These are phyloP conservation scores for Matsumurasca onukii DNA, from an alignment of 1,140 invertebrate species.

Conservation along the genomic window DNA sequence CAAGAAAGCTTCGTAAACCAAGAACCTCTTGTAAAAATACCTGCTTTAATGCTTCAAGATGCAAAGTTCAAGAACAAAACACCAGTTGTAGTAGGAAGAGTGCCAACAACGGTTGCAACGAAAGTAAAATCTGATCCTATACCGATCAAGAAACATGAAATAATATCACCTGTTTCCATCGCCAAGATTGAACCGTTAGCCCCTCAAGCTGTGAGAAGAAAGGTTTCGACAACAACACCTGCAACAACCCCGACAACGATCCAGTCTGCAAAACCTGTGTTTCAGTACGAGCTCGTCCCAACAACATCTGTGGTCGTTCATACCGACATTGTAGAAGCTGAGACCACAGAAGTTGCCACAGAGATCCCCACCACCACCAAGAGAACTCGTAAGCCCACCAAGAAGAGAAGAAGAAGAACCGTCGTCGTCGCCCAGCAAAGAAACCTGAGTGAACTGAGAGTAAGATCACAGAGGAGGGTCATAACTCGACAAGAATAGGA, in stretches of 20 bases:
- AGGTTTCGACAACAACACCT: slow-evolving; percentile 29
- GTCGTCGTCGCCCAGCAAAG: slow-evolving; percentile 53
- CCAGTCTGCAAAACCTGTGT: slow-evolving; percentile 38
- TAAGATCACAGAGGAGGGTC: slow-evolving; percentile 52
- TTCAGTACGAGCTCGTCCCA: slow-evolving; percentile 38
- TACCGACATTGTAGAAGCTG: slow-evolving; percentile 33
- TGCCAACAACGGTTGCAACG: slow-evolving; percentile 39
- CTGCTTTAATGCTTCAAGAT: slow-evolving; percentile 39
- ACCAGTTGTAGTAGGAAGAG: slow-evolving; percentile 42
- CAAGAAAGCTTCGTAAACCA: slow-evolving; percentile 21
- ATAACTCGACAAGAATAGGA: slow-evolving; percentile 53
- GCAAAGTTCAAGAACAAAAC: slow-evolving; percentile 44
- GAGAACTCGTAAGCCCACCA: slow-evolving; percentile 36
- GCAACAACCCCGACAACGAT: slow-evolving; percentile 42
- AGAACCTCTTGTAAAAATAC: slow-evolving; percentile 17
- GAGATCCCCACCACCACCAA: slow-evolving; percentile 36
- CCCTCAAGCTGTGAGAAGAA: slow-evolving; percentile 37
- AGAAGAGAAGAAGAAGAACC: slow-evolving; percentile 57
- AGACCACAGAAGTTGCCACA: slow-evolving; percentile 34
- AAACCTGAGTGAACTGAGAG: slow-evolving; percentile 45
- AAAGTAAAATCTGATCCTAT: slow-evolving; percentile 32
- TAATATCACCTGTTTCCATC: slow-evolving; percentile 24
- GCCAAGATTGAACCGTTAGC: slow-evolving; percentile 9
- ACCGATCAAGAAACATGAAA: slow-evolving; percentile 34
- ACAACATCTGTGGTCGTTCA: slow-evolving; percentile 40